A percentile compares a stretch with the other conserved stretches of the same genome.
Conservation (phyloP, 2,113 vertebrate genomes). For the Cheirogaleus medius region DNA sequence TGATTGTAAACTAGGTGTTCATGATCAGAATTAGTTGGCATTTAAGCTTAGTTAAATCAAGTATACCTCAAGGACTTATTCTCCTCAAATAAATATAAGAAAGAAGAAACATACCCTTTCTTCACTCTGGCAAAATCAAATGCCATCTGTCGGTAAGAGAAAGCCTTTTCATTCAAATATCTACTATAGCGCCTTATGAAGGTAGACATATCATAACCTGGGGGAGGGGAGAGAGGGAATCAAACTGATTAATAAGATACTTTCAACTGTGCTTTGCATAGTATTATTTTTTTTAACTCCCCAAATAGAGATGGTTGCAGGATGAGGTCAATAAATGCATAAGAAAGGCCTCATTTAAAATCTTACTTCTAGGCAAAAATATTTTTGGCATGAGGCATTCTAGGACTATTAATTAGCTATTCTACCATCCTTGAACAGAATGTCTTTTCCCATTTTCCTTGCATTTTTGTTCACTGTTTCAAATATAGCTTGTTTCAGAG, state of each 20-base stretch:
- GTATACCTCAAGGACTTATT: background rate
- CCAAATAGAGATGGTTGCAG: conserved; percentile 4
- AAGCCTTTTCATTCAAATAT: conserved; percentile 99
- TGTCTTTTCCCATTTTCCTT: background rate
- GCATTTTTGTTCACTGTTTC: background rate
- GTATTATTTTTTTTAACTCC: background rate
- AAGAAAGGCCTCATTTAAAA: background rate
- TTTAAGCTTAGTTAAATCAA: conserved; percentile 17
- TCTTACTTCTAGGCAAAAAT: background rate
- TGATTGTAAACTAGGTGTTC: background rate
- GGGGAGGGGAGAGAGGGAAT: conserved; percentile 19
- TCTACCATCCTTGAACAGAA: background rate
- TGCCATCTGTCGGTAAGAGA: conserved; percentile 99
- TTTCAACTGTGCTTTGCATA: background rate
- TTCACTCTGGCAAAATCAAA: conserved; percentile 99
- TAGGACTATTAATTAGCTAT: background rate
- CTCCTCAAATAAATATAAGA: background rate
- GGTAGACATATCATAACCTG: conserved; percentile 97
- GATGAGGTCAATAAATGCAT: background rate
- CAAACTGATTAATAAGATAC: conserved; percentile 25
- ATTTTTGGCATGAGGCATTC: background rate
- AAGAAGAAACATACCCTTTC: conserved; percentile 91
- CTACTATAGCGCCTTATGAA: conserved; percentile 98
- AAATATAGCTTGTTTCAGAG: background rate
- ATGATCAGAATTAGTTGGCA: background rate